Conservation (phyloP, 2,113 vertebrate genomes). For the Lucifuga dentata region DNA sequence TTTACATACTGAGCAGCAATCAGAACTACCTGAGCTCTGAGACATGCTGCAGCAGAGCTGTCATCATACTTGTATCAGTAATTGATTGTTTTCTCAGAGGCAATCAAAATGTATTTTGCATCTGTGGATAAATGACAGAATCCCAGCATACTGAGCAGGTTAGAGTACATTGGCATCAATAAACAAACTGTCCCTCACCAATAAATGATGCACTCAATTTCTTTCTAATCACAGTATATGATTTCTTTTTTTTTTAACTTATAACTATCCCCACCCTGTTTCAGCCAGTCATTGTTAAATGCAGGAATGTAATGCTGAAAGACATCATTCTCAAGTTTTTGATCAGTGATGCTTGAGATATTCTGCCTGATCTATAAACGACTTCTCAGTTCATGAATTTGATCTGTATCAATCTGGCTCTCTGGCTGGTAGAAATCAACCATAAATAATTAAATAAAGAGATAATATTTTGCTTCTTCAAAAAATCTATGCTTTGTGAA, state of each 20-base stretch:
- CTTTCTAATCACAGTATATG: background rate
- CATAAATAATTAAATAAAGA: no score
- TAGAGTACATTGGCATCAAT: no score
- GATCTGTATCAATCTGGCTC: background rate
- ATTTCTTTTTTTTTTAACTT: background rate
- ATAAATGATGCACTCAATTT: background rate
- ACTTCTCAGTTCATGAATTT: background rate
- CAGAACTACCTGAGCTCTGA: background rate
- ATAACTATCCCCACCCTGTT: constrained; percentile 1
- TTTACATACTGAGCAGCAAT: constrained; percentile 9
- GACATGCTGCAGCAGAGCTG: constrained; percentile 18
- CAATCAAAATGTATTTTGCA: constrained; percentile 17
- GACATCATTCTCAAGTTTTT: constrained; percentile 5
- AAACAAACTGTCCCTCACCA: background rate
- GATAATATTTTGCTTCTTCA: no score
- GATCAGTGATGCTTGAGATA: constrained; percentile 22
- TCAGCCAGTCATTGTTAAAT: constrained; percentile 2
- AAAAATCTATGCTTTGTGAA: no score
- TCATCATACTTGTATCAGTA: constrained; percentile 29
- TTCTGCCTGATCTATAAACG: no score
- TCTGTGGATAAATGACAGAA: constrained; percentile 9
- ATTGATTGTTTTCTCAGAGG: constrained; percentile 30
- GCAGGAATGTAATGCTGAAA: constrained; percentile 13
- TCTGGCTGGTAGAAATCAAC: background rate
- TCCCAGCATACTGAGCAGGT: constrained; percentile 3